A percentile compares a stretch with the other conserved stretches of the same genome.
Conservation (phyloP, 2,797 vertebrate species). For the Eleutherodactylus coqui region DNA sequence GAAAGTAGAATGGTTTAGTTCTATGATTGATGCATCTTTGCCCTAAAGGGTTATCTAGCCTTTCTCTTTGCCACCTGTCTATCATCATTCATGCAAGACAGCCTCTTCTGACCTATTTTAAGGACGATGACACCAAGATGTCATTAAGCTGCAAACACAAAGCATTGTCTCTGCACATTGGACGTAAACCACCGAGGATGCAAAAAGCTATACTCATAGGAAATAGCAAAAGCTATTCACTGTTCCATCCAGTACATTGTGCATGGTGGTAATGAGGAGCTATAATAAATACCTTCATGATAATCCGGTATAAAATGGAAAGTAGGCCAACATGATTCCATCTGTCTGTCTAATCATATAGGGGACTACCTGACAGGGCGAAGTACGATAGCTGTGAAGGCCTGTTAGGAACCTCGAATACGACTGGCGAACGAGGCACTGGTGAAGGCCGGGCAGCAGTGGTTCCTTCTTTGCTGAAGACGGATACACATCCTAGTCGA, state of each 20-base stretch:
- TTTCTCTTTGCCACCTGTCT: slow-evolving; percentile 58
- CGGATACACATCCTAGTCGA: too few relatives aligned
- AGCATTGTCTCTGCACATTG: neutral
- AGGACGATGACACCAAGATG: slow-evolving; percentile 55
- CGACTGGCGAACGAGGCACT: too few relatives aligned
- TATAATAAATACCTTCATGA: neutral
- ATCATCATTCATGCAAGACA: slow-evolving; percentile 58
- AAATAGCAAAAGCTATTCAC: neutral
- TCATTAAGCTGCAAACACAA: slow-evolving; percentile 55
- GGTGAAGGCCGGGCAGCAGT: too few relatives aligned
- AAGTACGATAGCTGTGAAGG: too few relatives aligned
- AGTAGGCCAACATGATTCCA: neutral
- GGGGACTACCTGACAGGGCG: too few relatives aligned
- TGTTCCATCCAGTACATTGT: neutral
- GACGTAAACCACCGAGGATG: neutral
- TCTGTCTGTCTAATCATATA: neutral
- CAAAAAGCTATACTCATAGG: neutral
- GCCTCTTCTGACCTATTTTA: slow-evolving; percentile 61
- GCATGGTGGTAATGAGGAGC: neutral
- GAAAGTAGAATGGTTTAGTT: slow-evolving; percentile 43
- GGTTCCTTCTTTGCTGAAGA: too few relatives aligned
- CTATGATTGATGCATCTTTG: slow-evolving; percentile 55
- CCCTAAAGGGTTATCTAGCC: slow-evolving; percentile 59
- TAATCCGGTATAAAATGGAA: neutral
- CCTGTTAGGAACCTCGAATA: too few relatives aligned